Evolutionary conservation across 2,113 vertebrate species (phyloP), one percentile per base, ranked within the genome.

Genomic region (Rhizomys pruinosus): DNA sequence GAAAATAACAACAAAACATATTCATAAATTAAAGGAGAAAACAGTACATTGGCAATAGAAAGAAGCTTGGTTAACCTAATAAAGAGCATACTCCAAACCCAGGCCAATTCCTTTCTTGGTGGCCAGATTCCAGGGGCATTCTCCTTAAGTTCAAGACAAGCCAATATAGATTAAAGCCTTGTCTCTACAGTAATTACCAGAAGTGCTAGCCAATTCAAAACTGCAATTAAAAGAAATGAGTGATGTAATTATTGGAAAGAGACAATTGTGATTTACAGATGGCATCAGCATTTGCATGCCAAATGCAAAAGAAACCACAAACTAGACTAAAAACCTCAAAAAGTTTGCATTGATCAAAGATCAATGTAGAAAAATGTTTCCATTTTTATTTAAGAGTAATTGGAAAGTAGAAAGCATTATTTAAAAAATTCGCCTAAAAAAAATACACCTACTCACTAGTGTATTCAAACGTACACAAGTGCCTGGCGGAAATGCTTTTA

Each of bases 401-500:
- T 93, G 42, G 52, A 93, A 94, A 87, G 66, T 59, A 93, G 63
- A 79, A 96, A 88, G 68, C 23, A 57, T 34, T 93, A 82, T 47
- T 86, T 89, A 73, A 22, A 55, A 52, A 52, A 52, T 52, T 7
- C 47, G n/a, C n/a, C n/a, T n/a, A n/a, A n/a, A n/a, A n/a, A n/a
- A n/a, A 44, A 32, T 44, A 64, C 22, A 32, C 39, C 16, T 25
- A 72, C 84, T 96, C 7, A 44, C 0, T 44, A 91, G 29, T 76
- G 2, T 29, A 39, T 87, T 93, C 32, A 91, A 91, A 94, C 89
- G 82, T 89, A 71, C 15, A 44, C 78, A 20, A n/a, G 8, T 79
- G 32, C 2, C 7, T 63, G 32, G 57, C 52, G 57, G 20, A 42
- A 42, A 69, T 5, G 42, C 81, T 73, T 39, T 61, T n/a, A n/a